Percentiles rank a stretch among this genome's conserved stretches.
These are phyloP conservation scores for Branchinecta sandiegonensis DNA, from an alignment of 2,888 invertebrate genomes.

Conservation along the genomic window DNA sequence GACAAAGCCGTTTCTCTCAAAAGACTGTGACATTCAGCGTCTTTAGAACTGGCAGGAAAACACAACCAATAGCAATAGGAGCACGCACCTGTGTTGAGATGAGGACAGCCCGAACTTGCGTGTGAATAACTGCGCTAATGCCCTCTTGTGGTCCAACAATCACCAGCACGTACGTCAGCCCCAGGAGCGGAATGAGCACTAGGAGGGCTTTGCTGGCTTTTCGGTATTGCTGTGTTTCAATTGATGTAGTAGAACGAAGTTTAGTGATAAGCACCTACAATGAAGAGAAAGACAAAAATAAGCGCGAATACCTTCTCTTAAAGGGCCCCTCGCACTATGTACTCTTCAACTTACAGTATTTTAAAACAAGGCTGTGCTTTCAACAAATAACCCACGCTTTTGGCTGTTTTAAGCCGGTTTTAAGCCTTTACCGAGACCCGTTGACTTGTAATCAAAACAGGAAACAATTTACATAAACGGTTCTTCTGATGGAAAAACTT, in stretches of 20 bases:
- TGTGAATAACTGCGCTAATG: conserved; percentile 53
- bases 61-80: conserved; percentile 20
- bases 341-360: too few relatives aligned
- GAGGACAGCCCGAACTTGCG: conserved; percentile 60
- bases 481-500: too few relatives aligned
- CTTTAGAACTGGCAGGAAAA: background rate
- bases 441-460: too few relatives aligned
- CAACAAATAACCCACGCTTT: too few relatives aligned
- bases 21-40: too few relatives aligned
- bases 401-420: too few relatives aligned
- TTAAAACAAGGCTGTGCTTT: too few relatives aligned
- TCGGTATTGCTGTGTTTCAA: conserved; percentile 77
- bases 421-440: too few relatives aligned
- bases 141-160: conserved; percentile 64
- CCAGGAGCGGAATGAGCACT: conserved; percentile 81
- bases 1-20: too few relatives aligned
- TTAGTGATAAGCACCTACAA: conserved; percentile 78
- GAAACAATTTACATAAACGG: too few relatives aligned
- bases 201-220: conserved; percentile 81
- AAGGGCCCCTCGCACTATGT: too few relatives aligned
- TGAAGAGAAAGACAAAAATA: conserved; percentile 4
- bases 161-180: conserved; percentile 75
- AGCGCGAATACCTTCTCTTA: too few relatives aligned
- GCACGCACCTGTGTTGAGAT: conserved; percentile 71
- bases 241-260: conserved; percentile 70